Evolutionary conservation across 1,140 invertebrate species (phyloP), one percentile per base, ranked within the genome.

Genomic region (Aphidius gifuensis): DNA sequence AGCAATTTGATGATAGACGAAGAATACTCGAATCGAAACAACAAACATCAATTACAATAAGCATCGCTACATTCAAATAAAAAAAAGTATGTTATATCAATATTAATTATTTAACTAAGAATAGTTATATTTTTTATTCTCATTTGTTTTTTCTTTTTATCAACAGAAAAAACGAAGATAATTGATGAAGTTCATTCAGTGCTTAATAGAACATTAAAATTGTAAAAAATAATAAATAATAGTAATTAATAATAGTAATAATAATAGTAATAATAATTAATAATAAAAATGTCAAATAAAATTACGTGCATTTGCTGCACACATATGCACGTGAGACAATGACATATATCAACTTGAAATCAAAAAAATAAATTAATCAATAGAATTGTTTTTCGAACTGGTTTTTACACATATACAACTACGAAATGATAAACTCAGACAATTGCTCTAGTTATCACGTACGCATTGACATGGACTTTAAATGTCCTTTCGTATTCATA

Each of bases 1-100:
- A n/a, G 59, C 70, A 16, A 74, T 79, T 16, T 23, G 78, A 80
- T 32, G 79, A 80, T 44, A 75, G 79, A 68, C 68, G 76, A 47
- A 70, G 74, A 59, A 74, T 71, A 56, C 60, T 80, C n/a, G 79
- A 80, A 61, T 72, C 73, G 55, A 32, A 32, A 70, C 73, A 11
- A 73, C 77, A 58, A 74, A 75, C 66, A 71, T 78, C 77, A 50
- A 74, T 73, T 9, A 77, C 73, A 32, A 32, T 32, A 32, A 32
- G 23, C 4, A 32, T 1, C 61, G 78, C 74, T 64, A 77, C 78
- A 54, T 69, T 70, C 11, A 78, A 81, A 64, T 77, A 80, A 74
- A 77, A 76, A 76, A 66, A 60, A 63, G 43, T 55, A 54, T 62
- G 45, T 44, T 44, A 7, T 8, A 16, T 16, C 2, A 44, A 44